Percentiles rank a stretch among this genome's conserved stretches.
These are phyloP conservation scores for Oryctolagus cuniculus DNA, from an alignment of 2,113 vertebrate genomes.

Conservation along the genomic window mOryCun1.1 NC_091443.1:75530501-75531000, in stretches of 20 bases:
- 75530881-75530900: conserved; percentile 33
- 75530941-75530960: conserved; percentile 38
- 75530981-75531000: not conserved
- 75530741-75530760: too few relatives aligned
- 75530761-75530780: too few relatives aligned
- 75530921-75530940: conserved; percentile 16
- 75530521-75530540: not conserved
- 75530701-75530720: too few relatives aligned
- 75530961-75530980: not conserved
- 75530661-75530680: too few relatives aligned
- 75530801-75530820: not conserved
- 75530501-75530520: not conserved
- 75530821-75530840: not conserved
- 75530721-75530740: too few relatives aligned
- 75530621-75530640: not conserved
- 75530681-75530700: too few relatives aligned
- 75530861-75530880: not conserved
- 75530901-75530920: conserved; percentile 7
- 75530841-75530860: not conserved
- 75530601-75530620: not conserved
- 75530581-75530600: not conserved
- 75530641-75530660: not conserved
- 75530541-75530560: not conserved
- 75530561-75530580: conserved; percentile 28
- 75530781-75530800: conserved; percentile 27